Evolutionary conservation across 2,888 invertebrate genomes (phyloP).

Genomic region (Amiota communis): DNA sequence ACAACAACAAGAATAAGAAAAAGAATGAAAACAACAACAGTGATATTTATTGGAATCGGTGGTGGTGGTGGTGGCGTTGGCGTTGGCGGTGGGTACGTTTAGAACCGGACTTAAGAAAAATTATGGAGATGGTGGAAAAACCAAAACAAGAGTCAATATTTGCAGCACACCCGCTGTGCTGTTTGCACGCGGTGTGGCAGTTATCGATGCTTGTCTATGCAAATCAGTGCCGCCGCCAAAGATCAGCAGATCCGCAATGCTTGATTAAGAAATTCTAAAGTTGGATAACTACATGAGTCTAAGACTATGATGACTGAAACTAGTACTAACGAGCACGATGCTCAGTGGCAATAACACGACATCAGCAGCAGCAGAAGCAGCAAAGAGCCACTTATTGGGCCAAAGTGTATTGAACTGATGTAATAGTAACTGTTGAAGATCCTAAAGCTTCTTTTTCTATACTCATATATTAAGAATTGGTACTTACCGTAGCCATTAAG

Average conservation of each 20-base stretch:
- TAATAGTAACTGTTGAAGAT: neutral
- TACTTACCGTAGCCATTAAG: constrained; percentile 73
- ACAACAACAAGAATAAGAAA: neutral
- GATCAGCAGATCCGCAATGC: constrained; percentile 51
- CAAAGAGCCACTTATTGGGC: neutral
- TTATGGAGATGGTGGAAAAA: too few relatives aligned
- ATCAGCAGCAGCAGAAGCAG: neutral
- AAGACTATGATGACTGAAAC: neutral
- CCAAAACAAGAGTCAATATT: neutral
- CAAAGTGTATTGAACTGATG: neutral
- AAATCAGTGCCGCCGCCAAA: constrained; percentile 45
- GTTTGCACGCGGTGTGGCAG: constrained; percentile 9
- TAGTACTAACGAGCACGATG: constrained; percentile 2
- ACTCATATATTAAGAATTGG: neutral
- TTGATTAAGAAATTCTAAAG: constrained; percentile 63
- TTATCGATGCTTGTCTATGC: constrained; percentile 56
- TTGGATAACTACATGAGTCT: constrained; percentile 1
- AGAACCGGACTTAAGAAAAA: too few relatives aligned
- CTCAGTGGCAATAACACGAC: constrained; percentile 4
- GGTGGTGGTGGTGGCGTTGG: too few relatives aligned
- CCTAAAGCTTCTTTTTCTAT: too few relatives aligned
- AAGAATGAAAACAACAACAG: too few relatives aligned
- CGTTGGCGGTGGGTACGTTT: too few relatives aligned
- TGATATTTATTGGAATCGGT: too few relatives aligned
- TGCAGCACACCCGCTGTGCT: constrained; percentile 12